Evolutionary conservation across 2,113 vertebrate species (phyloP), one percentile per base, ranked within the genome.

Genomic region (Indri indri): DNA sequence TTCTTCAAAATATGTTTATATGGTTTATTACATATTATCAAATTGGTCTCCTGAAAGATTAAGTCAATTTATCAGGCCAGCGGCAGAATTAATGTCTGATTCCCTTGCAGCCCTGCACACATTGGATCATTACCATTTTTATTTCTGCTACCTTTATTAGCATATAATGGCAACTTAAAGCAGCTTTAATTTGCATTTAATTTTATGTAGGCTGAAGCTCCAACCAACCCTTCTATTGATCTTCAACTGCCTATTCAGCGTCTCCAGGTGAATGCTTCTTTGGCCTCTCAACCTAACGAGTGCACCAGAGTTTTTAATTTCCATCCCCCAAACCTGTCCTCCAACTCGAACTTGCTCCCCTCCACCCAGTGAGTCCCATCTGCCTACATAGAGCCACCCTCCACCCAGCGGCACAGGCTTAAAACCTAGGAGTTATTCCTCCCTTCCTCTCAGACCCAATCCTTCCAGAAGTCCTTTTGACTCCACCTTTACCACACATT

Each of bases 101-200:
- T 68, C n/a, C 63, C 37, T 54, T 65, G 83, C 8, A 91, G 30
- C 27, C 6, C 42, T 40, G 34, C 27, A 92, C 27, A 87, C 4
- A 14, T 6, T 74, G 37, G 37, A 63, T 47, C 80, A 50, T 91
- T 82, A 89, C 25, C 45, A 92, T 87, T 82, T 91, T 68, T 76
- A 74, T 47, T 47, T 93, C 80, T 82, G 42, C 40, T 86, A 88
- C 68, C 40, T 92, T 74, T 94, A 81, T 91, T 92, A 90, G 66
- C 79, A 47, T 82, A 83, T 52, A 93, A 85, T 57, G 45, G 52
- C 30, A 96, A 68, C 52, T 92, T 59, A 61, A 76, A 92, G 85
- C 34, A 45, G 45, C 88, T 96, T 63, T 80, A 84, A 92, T 76
- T 84, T 92, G 76, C 84, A 88, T 81, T 88, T 71, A 91, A 80